Base-by-base conservation (phyloP, 2,797 vertebrate genomes). In the Thaleichthys pacificus region DNA sequence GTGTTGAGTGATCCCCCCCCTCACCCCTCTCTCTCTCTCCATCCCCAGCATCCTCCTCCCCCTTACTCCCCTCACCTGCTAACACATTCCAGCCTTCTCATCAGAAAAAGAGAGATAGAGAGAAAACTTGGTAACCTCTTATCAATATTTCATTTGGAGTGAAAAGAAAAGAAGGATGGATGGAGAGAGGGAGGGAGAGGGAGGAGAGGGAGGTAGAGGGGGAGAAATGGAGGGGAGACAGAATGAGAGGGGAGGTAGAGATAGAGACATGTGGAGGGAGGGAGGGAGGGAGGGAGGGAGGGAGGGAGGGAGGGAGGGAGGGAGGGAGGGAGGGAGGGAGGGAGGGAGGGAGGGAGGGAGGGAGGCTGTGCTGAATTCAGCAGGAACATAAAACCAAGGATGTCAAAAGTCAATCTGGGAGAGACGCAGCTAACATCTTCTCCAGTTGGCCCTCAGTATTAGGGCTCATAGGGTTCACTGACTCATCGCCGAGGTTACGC, bases 321-420 rank as follows among this genome's bases (percentile, higher is more conserved):
- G 7, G 35, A 26, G 28, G 14, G 58, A 77, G 72, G 7, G 66
- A 57, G 51, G 51, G 49, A 51, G 28, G 54, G 38, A 19, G 3
- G 60, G 67, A 58, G 2, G 21, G 51, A 42, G 38, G 6, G 7
- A 42, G 0, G 6, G 8, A 42, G 38, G 7, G 35, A 26, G 28
- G 14, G 58, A 77, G 72, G 71, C 72, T 67, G 58, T 47, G 71
- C 82, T 80, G 80, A 83, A 80, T 84, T 86, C 81, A 80, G 83
- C 69, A 77, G 63, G 71, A 84, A 75, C 70, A 82, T 82, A 79
- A 87, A 70, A 83, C 79, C 72, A 61, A 3, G 69, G 3, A 12
- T 74, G 82, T 71, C 65, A 69, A 80, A 83, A 85, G 83, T 88
- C 77, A 86, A 83, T 85, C 77, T 21, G 64, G 67, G 56, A 15